phyloP scores from a whole-genome alignment of 2,113 vertebrate genomes.

The Seriola quinqueradiata region DNA sequence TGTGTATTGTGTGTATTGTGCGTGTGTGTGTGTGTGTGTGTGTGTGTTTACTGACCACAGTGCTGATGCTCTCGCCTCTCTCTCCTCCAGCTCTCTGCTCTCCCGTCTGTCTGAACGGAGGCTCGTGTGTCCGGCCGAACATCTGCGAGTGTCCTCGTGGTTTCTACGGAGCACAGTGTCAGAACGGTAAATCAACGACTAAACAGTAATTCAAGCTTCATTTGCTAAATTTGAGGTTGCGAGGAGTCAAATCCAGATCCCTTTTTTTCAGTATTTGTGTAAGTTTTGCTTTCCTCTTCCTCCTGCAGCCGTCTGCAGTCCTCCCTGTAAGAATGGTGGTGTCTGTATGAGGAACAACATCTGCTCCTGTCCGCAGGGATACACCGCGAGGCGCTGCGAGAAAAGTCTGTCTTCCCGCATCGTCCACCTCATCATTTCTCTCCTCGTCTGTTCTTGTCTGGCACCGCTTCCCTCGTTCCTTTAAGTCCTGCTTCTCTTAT shows the following conservation, averaged over 20 bases:
- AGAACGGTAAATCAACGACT: slow-evolving; percentile 76
- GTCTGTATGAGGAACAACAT: slow-evolving; percentile 81
- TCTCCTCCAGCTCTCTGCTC: slow-evolving; percentile 76
- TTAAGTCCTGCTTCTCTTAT: no score
- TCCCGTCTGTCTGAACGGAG: slow-evolving; percentile 82
- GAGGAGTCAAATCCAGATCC: neutral
- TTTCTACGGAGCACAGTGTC: slow-evolving; percentile 83
- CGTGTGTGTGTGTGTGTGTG: slow-evolving; percentile 39
- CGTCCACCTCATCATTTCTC: neutral
- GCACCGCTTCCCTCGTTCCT: neutral
- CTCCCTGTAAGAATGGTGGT: slow-evolving; percentile 88
- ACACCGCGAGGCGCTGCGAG: slow-evolving; percentile 84
- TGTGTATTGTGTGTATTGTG: slow-evolving; percentile 5
- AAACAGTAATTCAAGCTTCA: no score
- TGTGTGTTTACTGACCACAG: slow-evolving; percentile 10
- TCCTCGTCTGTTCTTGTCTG: neutral
- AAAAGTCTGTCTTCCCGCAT: slow-evolving; percentile 78
- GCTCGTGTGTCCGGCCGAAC: slow-evolving; percentile 73
- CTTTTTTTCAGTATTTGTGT: neutral
- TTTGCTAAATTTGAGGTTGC: neutral
- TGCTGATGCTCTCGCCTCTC: neutral
- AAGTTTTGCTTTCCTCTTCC: neutral
- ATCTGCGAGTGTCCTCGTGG: slow-evolving; percentile 79
- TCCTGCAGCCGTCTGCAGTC: slow-evolving; percentile 85
- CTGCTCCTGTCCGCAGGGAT: slow-evolving; percentile 85